Conservation (phyloP, 2,113 vertebrate species). For the Xyliphius kryptos region DNA sequence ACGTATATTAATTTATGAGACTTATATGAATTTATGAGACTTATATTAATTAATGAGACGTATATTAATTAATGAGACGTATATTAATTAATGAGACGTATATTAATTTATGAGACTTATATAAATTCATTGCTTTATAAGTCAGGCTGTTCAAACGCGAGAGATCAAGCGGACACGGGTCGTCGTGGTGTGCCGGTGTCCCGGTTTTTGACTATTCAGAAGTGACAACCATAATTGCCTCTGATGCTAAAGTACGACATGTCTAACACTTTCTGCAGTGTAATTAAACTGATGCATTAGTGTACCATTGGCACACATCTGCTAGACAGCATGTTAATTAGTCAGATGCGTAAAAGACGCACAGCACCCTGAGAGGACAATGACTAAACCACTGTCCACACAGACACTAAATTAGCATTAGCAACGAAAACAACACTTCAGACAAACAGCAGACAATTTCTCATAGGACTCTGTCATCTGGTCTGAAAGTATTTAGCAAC, state of each 20-base stretch:
- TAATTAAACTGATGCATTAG: slow-evolving; percentile 8
- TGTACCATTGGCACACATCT: slow-evolving; percentile 7
- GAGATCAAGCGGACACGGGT: no score
- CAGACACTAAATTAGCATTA: not conserved
- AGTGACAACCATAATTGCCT: no score
- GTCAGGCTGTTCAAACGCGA: no score
- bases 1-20: no score
- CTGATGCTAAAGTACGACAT: slow-evolving; percentile 13
- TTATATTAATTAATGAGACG: no score
- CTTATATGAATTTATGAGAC: no score
- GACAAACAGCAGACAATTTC: slow-evolving; percentile 6
- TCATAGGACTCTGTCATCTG: slow-evolving; percentile 3
- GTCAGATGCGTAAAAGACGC: slow-evolving; percentile 3
- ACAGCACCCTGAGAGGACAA: not conserved
- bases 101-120: no score
- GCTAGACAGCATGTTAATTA: slow-evolving; percentile 2
- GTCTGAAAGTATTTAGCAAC: not conserved
- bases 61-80: no score
- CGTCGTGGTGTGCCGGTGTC: no score
- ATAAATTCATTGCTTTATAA: no score
- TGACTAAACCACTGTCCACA: not conserved
- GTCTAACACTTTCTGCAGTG: slow-evolving; percentile 2
- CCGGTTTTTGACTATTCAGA: no score
- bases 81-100: no score
- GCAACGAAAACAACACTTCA: not conserved